phyloP scores from a whole-genome alignment of 2,888 invertebrate species.

The Neoaliturus tenellus region DNA sequence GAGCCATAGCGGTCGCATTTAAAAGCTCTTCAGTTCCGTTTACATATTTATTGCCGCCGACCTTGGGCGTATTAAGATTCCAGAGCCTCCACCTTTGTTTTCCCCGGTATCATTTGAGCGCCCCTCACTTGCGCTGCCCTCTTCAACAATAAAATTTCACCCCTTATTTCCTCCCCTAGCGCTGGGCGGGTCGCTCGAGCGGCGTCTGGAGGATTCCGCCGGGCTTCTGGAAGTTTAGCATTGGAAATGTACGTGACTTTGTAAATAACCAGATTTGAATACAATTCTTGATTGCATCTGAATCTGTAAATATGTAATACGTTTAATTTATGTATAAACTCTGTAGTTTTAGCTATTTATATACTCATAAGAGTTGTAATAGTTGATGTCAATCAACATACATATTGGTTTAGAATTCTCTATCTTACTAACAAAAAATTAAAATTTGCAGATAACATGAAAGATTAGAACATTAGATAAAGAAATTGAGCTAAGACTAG shows the following conservation, averaged over 20 bases:
- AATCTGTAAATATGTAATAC: background rate
- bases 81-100: background rate
- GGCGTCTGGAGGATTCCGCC: background rate
- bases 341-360: too few species aligned
- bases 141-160: constrained; percentile 11
- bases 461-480: too few species aligned
- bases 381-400: too few species aligned
- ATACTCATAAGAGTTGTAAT: too few species aligned
- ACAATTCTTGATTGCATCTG: background rate
- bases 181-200: background rate
- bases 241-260: background rate
- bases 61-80: background rate
- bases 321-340: too few species aligned
- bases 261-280: background rate
- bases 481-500: too few species aligned
- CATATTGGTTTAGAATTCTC: too few species aligned
- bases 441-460: too few species aligned
- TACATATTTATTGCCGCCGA: background rate
- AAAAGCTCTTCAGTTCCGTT: background rate
- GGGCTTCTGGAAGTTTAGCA: constrained; percentile 5
- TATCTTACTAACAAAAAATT: too few species aligned
- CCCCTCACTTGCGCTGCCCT: background rate
- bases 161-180: constrained; percentile 21
- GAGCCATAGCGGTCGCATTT: background rate
- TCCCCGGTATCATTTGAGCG: background rate